A percentile compares a stretch with the other conserved stretches of the same genome.
Conservation (phyloP, 2,888 invertebrate species). For the Tiliacea aurago region DNA sequence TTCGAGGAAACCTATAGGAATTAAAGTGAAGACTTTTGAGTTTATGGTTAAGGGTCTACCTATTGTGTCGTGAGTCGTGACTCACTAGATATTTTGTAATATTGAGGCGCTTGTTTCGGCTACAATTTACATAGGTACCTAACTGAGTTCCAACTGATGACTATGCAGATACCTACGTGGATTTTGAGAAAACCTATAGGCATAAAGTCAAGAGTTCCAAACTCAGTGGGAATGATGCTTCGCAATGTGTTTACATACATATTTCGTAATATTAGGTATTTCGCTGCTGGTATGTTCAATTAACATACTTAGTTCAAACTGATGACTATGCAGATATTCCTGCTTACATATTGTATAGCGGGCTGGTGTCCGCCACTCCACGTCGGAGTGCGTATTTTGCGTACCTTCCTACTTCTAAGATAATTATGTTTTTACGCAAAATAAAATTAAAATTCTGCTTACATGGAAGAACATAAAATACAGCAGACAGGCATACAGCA, state of each 20-base stretch:
- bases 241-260: background rate
- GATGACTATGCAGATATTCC: constrained; percentile 4
- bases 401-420: background rate
- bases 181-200: background rate
- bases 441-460: background rate
- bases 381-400: background rate
- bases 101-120: too few relatives aligned
- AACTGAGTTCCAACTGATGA: too few relatives aligned
- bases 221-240: background rate
- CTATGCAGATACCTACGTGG: background rate
- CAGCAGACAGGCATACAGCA: too few relatives aligned
- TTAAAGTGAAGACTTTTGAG: background rate
- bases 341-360: background rate
- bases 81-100: too few relatives aligned
- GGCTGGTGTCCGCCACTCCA: background rate
- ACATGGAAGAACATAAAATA: too few relatives aligned
- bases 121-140: too few relatives aligned
- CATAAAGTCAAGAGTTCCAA: background rate
- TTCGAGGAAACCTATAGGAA: background rate
- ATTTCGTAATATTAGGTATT: background rate
- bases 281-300: background rate
- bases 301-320: constrained; percentile 4
- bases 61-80: too few relatives aligned
- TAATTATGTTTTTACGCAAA: background rate
- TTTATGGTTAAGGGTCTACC: too few relatives aligned